Base-by-base conservation (phyloP, 2,113 vertebrate species). In the Corythornis cristatus region DNA sequence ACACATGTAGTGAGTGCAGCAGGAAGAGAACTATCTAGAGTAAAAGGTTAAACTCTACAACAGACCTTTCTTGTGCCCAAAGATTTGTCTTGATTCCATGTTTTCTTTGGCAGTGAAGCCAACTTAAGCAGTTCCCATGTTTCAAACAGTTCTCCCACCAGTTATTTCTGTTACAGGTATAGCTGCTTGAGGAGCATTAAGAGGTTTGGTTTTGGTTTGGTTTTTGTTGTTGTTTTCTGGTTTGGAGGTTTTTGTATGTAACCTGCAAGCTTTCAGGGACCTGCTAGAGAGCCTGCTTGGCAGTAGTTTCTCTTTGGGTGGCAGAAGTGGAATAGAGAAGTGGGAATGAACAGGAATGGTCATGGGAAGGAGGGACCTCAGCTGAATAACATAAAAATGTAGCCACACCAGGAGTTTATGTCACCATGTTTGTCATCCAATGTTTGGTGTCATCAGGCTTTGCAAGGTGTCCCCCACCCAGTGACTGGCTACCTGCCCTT, bases 171-270 rank as follows among this genome's bases (percentile, higher is more conserved):
- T 48, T 65, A 35, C 15, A 25, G 11, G 12, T 58, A 46, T 20
- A 74, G 40, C 33, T 74, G 4, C 14, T 28, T 46, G 19, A 80
- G 15, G 19, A 77, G 9, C 11, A 62, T 83, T 86, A 48, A 80
- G 83, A 80, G 3, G 5, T 80, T 76, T 51, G 50, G 23, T 6
- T 51, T 26, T 51, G 25, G 51, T 53, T 53, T 53, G 15, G 1
- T 23, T 37, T 31, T 53, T 53, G 15, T 1, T 23, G 31, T 31
- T 2, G 0, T 0, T 33, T 23, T 5, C 21, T 46, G 46, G n/a
- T 8, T 20, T 35, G 21, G 33, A 20, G 12, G 45, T 33, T 67
- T 85, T 71, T 37, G 48, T 53, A 28, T 37, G 48, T 53, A 28
- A 54, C 10, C 25, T 66, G 6, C 4, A 76, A 53, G 62, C 16